A percentile compares a stretch with the other conserved stretches of the same genome.
phyloP scores from a whole-genome alignment of 2,797 vertebrate genomes.

The Hydrocynus forskahlii region DNA sequence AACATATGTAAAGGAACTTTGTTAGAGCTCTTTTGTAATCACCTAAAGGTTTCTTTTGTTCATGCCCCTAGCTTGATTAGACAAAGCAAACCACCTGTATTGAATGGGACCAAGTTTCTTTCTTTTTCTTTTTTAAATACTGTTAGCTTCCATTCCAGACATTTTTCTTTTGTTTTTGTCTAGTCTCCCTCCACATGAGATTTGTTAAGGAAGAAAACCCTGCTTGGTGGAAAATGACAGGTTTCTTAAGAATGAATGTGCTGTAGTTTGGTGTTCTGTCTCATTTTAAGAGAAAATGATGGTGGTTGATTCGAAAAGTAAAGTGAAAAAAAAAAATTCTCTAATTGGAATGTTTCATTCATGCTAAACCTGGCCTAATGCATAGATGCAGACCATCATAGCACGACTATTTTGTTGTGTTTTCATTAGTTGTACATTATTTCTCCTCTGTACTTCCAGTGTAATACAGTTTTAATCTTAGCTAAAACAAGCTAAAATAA shows the following conservation, averaged over 20 bases:
- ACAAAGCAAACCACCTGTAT: neutral
- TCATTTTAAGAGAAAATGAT: neutral
- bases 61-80: neutral
- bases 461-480: neutral
- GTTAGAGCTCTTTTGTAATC: slow-evolving; percentile 2
- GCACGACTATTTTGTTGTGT: neutral
- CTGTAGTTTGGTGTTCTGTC: neutral
- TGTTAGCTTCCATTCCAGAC: neutral
- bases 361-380: neutral
- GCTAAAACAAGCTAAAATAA: neutral
- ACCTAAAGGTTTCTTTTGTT: neutral
- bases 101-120: neutral
- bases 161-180: neutral
- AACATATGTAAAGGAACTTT: neutral
- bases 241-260: neutral
- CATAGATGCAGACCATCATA: neutral
- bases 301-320: neutral
- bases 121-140: neutral
- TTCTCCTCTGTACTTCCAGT: neutral
- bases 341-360: neutral
- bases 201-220: neutral
- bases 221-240: neutral
- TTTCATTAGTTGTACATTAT: neutral
- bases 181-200: neutral
- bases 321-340: neutral